Base-by-base conservation (phyloP, 2,113 vertebrate species). In the Zapornia atra region DNA sequence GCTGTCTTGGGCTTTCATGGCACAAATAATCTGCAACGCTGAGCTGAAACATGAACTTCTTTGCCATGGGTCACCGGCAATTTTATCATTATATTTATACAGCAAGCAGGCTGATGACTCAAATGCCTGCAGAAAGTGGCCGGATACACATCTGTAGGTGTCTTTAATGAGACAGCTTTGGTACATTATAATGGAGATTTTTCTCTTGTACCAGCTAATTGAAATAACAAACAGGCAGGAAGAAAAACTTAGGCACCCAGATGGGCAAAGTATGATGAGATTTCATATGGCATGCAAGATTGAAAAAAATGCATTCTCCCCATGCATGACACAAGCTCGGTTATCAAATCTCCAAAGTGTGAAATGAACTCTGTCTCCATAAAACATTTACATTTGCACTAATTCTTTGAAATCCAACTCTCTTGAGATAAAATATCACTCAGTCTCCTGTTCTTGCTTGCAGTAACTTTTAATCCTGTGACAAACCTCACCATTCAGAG, bases 21-120 rank as follows among this genome's bases (percentile, higher is more conserved):
- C 84, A 65, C 80, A 88, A 72, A 91, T 75, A 88, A 94, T 94
- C 93, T 96, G 95, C 88, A 94, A 18, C 86, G 81, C 90, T 92
- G 94, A 96, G 94, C 92, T 93, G 90, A 95, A 96, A 92, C 92
- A 92, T 91, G 95, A 97, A 94, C 94, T 93, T 61, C 82, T 93
- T 90, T 96, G 83, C 80, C 83, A 93, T 29, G 90, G 96, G 95
- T 96, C 96, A 95, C 88, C 79, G 92, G 80, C 72, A 96, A 86
- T 97, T 95, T 92, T 90, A 92, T 64, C 90, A 90, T 84, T 88
- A 90, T 88, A 95, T 96, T 96, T 93, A 84, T 88, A 90, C 61
- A 95, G 86, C 83, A 93, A 91, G 77, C 61, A 72, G 65, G 87
- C 83, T 88, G 86, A 76, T 0, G 2, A 72, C 61, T 72, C 57